Conservation (phyloP, 2,888 invertebrate genomes). For the Chymomyza caudatula region DNA sequence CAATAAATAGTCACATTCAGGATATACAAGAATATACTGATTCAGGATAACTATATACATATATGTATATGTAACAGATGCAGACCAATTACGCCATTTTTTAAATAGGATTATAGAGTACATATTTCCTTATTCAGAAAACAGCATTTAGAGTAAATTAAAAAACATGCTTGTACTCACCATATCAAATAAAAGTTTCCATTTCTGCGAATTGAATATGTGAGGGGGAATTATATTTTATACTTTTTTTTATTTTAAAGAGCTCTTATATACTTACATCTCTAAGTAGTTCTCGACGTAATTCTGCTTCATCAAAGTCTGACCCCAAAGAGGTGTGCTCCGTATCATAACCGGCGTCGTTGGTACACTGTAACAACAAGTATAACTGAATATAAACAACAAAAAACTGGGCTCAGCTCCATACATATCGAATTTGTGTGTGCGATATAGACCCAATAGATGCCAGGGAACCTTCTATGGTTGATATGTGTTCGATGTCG, state of each 20-base stretch:
- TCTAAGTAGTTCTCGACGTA: conserved; percentile 86
- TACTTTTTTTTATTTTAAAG: no score
- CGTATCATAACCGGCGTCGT: conserved; percentile 85
- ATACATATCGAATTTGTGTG: conserved; percentile 76
- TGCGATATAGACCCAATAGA: conserved; percentile 82
- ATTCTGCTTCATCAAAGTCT: conserved; percentile 88
- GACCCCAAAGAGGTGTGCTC: conserved; percentile 90
- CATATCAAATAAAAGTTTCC: conserved; percentile 92
- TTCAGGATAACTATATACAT: no score
- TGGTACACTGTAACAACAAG: conserved; percentile 68
- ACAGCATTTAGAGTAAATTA: background rate
- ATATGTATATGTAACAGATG: no score
- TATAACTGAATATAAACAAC: background rate
- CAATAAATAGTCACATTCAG: no score
- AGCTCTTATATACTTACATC: conserved; percentile 86
- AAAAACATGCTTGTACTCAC: conserved; percentile 79
- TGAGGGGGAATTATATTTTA: no score
- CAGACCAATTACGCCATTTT: no score
- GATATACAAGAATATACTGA: no score
- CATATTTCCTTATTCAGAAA: no score
- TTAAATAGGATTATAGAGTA: no score
- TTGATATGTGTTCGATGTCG: conserved; percentile 83
- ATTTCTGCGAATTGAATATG: conserved; percentile 83
- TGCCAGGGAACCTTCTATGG: conserved; percentile 84
- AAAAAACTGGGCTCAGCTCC: conserved; percentile 26